Percentiles rank a stretch among this genome's conserved stretches.
These are phyloP conservation scores for Tachyglossus aculeatus DNA, from an alignment of 2,797 vertebrate genomes.

Conservation along the genomic window DNA sequence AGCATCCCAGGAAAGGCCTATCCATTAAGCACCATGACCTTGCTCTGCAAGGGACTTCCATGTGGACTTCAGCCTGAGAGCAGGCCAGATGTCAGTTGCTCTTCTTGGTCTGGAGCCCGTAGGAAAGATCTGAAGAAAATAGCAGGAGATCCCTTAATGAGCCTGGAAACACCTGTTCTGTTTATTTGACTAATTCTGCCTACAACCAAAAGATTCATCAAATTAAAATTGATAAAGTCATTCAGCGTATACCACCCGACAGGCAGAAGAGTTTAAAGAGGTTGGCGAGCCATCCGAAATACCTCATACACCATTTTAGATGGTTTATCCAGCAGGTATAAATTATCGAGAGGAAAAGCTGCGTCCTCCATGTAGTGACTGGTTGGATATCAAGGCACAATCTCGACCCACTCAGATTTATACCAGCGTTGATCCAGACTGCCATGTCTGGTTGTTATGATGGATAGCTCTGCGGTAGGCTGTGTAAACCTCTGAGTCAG, in stretches of 20 bases:
- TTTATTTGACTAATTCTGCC: neutral
- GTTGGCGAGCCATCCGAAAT: neutral
- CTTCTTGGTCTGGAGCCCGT: neutral
- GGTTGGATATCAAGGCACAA: neutral
- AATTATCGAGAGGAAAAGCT: neutral
- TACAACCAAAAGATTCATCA: neutral
- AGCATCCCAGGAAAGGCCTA: too few relatives aligned
- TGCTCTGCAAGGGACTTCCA: too few relatives aligned
- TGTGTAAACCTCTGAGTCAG: too few relatives aligned
- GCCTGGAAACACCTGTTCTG: neutral
- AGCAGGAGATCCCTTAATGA: neutral
- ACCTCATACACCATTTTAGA: neutral
- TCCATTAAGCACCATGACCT: too few relatives aligned
- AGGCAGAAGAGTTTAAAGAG: slow-evolving; percentile 2
- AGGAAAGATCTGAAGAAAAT: neutral
- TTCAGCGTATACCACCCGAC: neutral
- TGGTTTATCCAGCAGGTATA: neutral
- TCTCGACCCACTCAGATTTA: neutral
- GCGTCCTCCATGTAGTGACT: neutral
- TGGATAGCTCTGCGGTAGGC: neutral
- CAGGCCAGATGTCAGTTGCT: neutral
- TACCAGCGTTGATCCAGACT: neutral
- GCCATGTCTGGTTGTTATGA: neutral
- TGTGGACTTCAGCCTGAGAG: neutral
- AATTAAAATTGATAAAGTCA: neutral